Evolutionary conservation across 2,888 invertebrate genomes (phyloP).

Genomic region (Linhomoeus sp.): DNA sequence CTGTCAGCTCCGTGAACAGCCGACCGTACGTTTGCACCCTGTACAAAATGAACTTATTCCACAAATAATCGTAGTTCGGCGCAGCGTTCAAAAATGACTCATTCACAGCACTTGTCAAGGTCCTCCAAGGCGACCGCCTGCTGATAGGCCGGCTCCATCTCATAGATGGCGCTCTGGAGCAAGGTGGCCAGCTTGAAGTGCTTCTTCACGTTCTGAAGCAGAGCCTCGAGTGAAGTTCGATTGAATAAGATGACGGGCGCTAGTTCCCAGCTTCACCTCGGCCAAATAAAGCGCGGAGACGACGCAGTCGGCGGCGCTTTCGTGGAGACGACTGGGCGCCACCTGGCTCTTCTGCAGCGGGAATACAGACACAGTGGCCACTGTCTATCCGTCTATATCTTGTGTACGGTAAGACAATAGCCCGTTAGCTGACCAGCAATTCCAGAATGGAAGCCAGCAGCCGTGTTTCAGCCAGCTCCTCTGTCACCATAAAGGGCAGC

Average conservation of each 20-base stretch:
- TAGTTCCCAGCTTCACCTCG: conserved; percentile 39
- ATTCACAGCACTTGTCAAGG: conserved; percentile 50
- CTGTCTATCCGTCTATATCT: too few species aligned
- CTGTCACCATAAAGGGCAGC: conserved; percentile 55
- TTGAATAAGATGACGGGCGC: background rate
- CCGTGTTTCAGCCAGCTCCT: conserved; percentile 40
- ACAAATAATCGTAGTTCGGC: background rate
- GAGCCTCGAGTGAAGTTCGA: conserved; percentile 4
- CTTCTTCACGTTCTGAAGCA: conserved; percentile 34
- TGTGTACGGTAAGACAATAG: too few species aligned
- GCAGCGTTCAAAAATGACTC: background rate
- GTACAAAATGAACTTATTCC: too few species aligned
- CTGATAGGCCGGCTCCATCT: conserved; percentile 65
- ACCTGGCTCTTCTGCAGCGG: conserved; percentile 22
- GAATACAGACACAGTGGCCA: too few species aligned
- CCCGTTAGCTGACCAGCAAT: conserved; percentile 30
- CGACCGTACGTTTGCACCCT: conserved; percentile 53
- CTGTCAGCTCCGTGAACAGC: conserved; percentile 79
- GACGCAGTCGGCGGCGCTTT: conserved; percentile 70
- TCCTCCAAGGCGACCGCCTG: conserved; percentile 78
- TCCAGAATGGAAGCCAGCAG: conserved; percentile 30
- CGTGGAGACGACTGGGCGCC: conserved; percentile 44
- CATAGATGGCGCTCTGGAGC: conserved; percentile 57
- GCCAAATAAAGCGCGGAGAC: conserved; percentile 58
- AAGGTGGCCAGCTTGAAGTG: conserved; percentile 50